These are phyloP conservation scores for Entelurus aequoreus DNA, from an alignment of 2,113 vertebrate genomes.

Conservation along the genomic window DNA sequence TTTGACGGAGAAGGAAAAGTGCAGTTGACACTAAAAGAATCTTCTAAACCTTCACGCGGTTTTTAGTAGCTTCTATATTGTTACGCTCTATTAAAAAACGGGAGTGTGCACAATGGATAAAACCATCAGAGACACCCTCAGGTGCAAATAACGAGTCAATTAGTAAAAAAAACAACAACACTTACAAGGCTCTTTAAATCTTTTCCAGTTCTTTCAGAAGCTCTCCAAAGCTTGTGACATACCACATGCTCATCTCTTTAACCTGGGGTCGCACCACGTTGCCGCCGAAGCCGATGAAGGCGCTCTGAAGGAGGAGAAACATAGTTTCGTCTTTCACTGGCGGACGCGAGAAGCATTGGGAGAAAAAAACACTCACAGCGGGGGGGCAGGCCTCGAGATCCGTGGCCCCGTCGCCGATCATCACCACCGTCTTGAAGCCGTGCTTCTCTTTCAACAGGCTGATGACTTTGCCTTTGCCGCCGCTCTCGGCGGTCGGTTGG, in stretches of 20 bases:
- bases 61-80: slow-evolving; percentile 25
- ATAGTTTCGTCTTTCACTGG: background rate
- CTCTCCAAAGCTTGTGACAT: slow-evolving; percentile 89
- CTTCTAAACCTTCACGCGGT: slow-evolving; percentile 6
- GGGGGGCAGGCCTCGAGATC: slow-evolving; percentile 95
- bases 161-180: slow-evolving; percentile 22
- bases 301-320: slow-evolving; percentile 69
- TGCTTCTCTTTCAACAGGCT: slow-evolving; percentile 84
- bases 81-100: too few species aligned
- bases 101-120: slow-evolving; percentile 2
- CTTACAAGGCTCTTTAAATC: slow-evolving; percentile 54
- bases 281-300: slow-evolving; percentile 95
- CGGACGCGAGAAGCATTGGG: background rate
- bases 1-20: slow-evolving; percentile 32
- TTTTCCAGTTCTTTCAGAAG: slow-evolving; percentile 87
- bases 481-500: slow-evolving; percentile 90
- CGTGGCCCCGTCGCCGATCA: slow-evolving; percentile 95
- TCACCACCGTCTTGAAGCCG: slow-evolving; percentile 87
- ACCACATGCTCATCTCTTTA: slow-evolving; percentile 87
- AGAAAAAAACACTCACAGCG: slow-evolving; percentile 77
- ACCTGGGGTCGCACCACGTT: slow-evolving; percentile 89
- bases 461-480: slow-evolving; percentile 93
- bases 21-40: slow-evolving; percentile 29
- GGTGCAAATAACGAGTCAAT: slow-evolving; percentile 39
- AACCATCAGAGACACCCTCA: slow-evolving; percentile 24